Evolutionary conservation across 2,888 invertebrate species (phyloP).

Genomic region (Drosophila bunnanda): DNA sequence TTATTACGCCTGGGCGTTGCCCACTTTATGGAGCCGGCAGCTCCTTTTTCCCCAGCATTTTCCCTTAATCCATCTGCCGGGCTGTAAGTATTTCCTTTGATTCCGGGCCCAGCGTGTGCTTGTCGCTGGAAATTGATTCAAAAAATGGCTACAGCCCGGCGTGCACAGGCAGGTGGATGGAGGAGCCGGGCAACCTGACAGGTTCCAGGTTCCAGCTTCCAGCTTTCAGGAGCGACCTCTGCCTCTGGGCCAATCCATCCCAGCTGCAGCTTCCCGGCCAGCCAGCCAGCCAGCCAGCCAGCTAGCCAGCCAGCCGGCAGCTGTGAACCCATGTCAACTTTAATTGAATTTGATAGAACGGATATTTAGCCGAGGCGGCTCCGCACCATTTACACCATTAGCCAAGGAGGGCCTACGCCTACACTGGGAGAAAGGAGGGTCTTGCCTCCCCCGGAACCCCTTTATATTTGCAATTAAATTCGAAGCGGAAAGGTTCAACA

Average conservation of each 20-base stretch:
- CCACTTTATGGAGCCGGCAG: slow-evolving; percentile 29
- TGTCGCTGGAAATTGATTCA: slow-evolving; percentile 65
- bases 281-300: slow-evolving; percentile 41
- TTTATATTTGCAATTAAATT: slow-evolving; percentile 25
- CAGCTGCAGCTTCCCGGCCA: background rate
- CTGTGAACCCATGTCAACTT: slow-evolving; percentile 78
- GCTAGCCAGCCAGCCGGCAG: too few relatives aligned
- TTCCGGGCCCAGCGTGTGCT: slow-evolving; percentile 52
- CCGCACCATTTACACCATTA: slow-evolving; percentile 69
- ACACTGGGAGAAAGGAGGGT: slow-evolving; percentile 1
- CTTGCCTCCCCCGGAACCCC: background rate
- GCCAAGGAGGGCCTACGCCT: slow-evolving; percentile 8
- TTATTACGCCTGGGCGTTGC: slow-evolving; percentile 60
- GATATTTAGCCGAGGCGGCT: slow-evolving; percentile 72
- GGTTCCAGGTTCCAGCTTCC: slow-evolving; percentile 2
- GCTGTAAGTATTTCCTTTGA: slow-evolving; percentile 31
- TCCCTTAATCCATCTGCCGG: slow-evolving; percentile 11
- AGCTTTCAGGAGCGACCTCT: slow-evolving; percentile 8
- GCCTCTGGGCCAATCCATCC: slow-evolving; percentile 9
- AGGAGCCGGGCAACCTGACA: slow-evolving; percentile 5
- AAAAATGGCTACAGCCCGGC: slow-evolving; percentile 49
- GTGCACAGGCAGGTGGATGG: slow-evolving; percentile 16
- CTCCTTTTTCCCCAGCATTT: background rate
- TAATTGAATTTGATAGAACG: slow-evolving; percentile 79
- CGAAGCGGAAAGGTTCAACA: slow-evolving; percentile 1